Conservation (phyloP, 2,888 invertebrate genomes). For the Apodemia duryi region DNA sequence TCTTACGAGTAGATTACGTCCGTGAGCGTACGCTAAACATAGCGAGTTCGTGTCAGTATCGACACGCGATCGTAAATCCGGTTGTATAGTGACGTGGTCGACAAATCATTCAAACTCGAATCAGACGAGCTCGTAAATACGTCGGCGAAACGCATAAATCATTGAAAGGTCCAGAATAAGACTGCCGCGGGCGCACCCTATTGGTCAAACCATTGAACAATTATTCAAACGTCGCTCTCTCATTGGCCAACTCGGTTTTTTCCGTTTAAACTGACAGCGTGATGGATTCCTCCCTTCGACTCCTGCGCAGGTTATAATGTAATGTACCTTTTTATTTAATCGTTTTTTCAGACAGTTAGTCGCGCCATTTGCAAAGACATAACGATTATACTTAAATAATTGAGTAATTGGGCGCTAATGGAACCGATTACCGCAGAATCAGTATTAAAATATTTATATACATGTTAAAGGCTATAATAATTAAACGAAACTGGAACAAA, state of each 20-base stretch:
- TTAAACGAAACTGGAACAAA: background rate
- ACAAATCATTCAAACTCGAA: slow-evolving; percentile 72
- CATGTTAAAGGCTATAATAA: background rate
- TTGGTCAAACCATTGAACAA: slow-evolving; percentile 70
- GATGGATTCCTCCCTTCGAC: slow-evolving; percentile 75
- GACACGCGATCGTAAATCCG: slow-evolving; percentile 68
- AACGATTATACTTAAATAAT: slow-evolving; percentile 2
- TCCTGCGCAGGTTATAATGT: slow-evolving; percentile 52
- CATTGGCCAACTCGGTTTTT: slow-evolving; percentile 67
- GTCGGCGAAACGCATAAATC: slow-evolving; percentile 66
- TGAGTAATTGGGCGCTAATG: slow-evolving; percentile 11
- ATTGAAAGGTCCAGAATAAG: slow-evolving; percentile 61
- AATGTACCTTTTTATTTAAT: slow-evolving; percentile 28
- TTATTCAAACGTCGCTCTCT: slow-evolving; percentile 68
- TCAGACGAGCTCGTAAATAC: slow-evolving; percentile 64
- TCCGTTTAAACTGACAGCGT: slow-evolving; percentile 58
- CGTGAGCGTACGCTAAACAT: slow-evolving; percentile 43
- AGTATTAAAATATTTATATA: background rate
- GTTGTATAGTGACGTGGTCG: slow-evolving; percentile 52
- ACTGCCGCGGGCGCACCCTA: slow-evolving; percentile 59
- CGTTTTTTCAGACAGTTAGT: slow-evolving; percentile 22
- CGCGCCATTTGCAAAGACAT: slow-evolving; percentile 19
- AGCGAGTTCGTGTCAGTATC: slow-evolving; percentile 35
- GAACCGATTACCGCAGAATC: background rate
- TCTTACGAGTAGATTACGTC: slow-evolving; percentile 36